Evolutionary conservation across 2,888 invertebrate genomes (phyloP).

Genomic region (Eupithecia insigniata): DNA sequence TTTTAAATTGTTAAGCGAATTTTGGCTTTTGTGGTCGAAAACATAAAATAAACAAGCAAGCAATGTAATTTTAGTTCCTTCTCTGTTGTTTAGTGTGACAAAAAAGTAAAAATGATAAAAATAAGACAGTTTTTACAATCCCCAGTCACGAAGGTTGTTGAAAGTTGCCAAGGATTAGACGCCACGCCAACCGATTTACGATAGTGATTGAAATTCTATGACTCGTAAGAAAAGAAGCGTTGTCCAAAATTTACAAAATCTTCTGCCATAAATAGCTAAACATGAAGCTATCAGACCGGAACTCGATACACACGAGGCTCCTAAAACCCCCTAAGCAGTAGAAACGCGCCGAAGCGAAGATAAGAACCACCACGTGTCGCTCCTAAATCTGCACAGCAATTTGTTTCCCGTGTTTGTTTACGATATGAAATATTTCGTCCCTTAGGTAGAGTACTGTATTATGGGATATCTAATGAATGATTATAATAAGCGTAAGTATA

Average conservation of each 20-base stretch:
- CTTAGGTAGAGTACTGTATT: background rate
- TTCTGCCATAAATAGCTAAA: conserved; percentile 20
- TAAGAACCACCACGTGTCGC: conserved; percentile 47
- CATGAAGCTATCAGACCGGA: conserved; percentile 34
- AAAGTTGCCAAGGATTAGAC: background rate
- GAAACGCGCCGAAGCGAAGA: conserved; percentile 50
- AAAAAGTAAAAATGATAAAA: background rate
- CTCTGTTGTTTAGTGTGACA: background rate
- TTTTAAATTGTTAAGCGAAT: background rate
- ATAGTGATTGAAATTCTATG: background rate
- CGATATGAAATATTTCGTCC: conserved; percentile 23
- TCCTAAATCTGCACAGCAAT: conserved; percentile 57
- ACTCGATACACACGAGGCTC: conserved; percentile 38
- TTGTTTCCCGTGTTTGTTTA: conserved; percentile 63
- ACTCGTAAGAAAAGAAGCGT: background rate
- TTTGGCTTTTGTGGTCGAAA: background rate
- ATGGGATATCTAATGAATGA: background rate
- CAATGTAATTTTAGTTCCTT: background rate
- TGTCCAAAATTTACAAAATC: conserved; percentile 10
- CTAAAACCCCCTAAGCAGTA: conserved; percentile 30
- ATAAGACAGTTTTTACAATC: background rate
- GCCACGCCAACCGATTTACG: background rate
- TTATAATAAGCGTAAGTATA: background rate
- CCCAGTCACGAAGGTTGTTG: background rate
- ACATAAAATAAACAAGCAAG: background rate